Base-by-base conservation (phyloP, 2,888 invertebrate genomes). In the Catocala fraxini region DNA sequence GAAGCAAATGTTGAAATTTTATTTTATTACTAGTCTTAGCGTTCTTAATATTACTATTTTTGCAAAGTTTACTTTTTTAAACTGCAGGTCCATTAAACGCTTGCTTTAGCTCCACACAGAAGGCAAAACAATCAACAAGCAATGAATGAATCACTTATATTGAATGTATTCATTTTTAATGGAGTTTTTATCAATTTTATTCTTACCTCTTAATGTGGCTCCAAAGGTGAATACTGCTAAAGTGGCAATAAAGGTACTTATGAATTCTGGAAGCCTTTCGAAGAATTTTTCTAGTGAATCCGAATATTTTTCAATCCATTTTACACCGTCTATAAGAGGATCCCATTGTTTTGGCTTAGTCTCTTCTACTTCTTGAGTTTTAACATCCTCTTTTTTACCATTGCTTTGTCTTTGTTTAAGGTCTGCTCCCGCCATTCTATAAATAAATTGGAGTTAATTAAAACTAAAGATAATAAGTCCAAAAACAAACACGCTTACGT, bases 141-240 rank as follows among this genome's bases (percentile, higher is more conserved):
- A 25, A 25, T 25, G 4, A 1, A 25, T 25, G 25, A 25, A 15
- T 15, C 15, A 2, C 15, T 15, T 15, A 35, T 35, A 35, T 35
- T 6, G 7, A 35, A 9, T 39, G 1, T 2, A 9, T 39, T 39
- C 7, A 0, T 9, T 46, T 5, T 9, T 47, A 2, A 47, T 25
- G 5, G n/a, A 25, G 25, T 5, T 10, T 34, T 43, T 34, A n/a
- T 12, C 12, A n/a, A 47, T 12, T n/a, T 25, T 1, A 46, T 46
- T 6, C 25, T 10, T 59, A 96, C 96, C 96, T 91, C 95, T 94
- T 45, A 96, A 88, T 0, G 95, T 95, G 9, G 96, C 91, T 54
- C 96, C 96, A 48, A 96, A 90, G 11, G 95, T 89, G 79, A 96
- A 96, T 25, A 96, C 90, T 0, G 96, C 95, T 0, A 96, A 75